Base-by-base conservation (phyloP, 2,113 vertebrate genomes). In the Hippolais icterina region DNA sequence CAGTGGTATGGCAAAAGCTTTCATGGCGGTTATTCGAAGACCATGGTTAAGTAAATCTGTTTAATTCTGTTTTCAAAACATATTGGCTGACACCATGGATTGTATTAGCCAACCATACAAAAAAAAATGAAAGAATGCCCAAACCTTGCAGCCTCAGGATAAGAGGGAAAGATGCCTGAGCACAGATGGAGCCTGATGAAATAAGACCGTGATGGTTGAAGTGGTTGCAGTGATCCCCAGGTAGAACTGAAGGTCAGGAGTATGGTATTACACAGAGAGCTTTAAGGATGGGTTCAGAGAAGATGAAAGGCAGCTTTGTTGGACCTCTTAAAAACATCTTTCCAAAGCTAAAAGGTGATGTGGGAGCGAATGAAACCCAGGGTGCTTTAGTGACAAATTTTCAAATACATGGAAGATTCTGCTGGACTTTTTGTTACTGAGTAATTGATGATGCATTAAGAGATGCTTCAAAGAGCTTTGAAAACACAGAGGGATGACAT, bases 271-370 rank as follows among this genome's bases (percentile, higher is more conserved):
- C 22, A n/a, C 69, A 70, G 42, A 12, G 57, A 61, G 25, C 61
- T 94, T 86, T 70, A 57, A 83, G 79, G 35, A 59, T 3, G 16
- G 7, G 7, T 87, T 89, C 80, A 71, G 44, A 66, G 47, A 70
- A 92, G 35, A 93, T 66, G 42, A 93, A 96, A 93, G 44, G 37
- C 41, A 93, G 42, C 54, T 90, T 88, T 92, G 66, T 29, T 77
- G 54, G 64, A 42, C 46, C 61, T 64, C 33, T 78, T 20, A 74
- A 21, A 93, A 84, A 59, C 56, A 28, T n/a, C 24, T 75, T 90
- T 87, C 57, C 41, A 52, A 56, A 84, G 74, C 46, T 75, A 56
- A 84, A 85, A 49, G 61, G 61, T 0, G 1, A 6, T 1, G 0
- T 64, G 41, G 75, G 70, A 87, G 77, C 78, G 39, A 82, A 66